Percentiles rank a stretch among this genome's conserved stretches.
phyloP scores from a whole-genome alignment of 2,113 vertebrate genomes.

The Rhynchomys soricoides region DNA sequence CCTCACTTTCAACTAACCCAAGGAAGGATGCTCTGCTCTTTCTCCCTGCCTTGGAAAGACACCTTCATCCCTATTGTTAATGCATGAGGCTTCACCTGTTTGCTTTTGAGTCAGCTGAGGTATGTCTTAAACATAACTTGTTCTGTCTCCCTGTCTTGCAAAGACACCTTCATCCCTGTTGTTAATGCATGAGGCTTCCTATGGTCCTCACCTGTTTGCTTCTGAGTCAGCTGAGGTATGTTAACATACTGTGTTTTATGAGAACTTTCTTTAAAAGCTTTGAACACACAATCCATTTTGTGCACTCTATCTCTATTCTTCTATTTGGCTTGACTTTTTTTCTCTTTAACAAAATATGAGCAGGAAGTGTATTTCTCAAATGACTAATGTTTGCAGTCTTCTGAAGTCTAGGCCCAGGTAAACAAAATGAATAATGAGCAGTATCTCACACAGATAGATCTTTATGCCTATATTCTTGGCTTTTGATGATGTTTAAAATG shows the following conservation, averaged over 20 bases:
- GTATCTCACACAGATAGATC: neutral
- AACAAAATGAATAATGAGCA: neutral
- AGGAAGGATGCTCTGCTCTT: neutral
- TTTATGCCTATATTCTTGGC: neutral
- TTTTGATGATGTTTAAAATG: neutral
- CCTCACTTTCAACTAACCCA: neutral
- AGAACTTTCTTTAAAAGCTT: neutral
- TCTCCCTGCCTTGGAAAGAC: neutral
- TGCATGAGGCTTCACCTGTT: accelerated
- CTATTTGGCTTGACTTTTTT: neutral
- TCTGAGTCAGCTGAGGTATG: neutral
- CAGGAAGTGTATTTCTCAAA: neutral
- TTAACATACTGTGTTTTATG: too few species aligned
- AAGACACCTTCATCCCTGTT: neutral
- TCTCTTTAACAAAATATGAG: neutral
- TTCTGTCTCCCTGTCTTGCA: too few species aligned
- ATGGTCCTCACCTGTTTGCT: neutral
- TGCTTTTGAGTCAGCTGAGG: neutral
- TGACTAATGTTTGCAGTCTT: neutral
- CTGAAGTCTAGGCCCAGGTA: neutral
- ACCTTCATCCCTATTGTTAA: neutral
- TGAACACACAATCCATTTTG: neutral
- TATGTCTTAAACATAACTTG: too few species aligned
- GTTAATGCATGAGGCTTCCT: accelerated
- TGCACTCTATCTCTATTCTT: neutral